Conservation (phyloP, 2,888 invertebrate species). For the Exocentrus adspersus region DNA sequence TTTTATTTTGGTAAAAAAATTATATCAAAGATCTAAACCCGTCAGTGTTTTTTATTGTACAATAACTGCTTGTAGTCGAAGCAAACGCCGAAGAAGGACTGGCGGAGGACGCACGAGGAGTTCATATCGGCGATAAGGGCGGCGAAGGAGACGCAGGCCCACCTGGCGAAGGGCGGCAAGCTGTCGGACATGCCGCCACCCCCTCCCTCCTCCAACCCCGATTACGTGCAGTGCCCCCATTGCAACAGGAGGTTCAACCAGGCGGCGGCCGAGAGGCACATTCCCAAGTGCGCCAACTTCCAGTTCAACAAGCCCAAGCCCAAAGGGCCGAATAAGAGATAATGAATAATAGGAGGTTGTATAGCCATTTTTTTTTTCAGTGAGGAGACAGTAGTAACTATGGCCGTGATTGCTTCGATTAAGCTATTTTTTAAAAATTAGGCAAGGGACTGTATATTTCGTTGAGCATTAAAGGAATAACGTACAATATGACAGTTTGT, state of each 20-base stretch:
- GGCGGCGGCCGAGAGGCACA: conserved; percentile 87
- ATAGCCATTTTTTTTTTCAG: too few species aligned
- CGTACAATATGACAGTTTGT: too few species aligned
- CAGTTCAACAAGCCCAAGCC: conserved; percentile 71
- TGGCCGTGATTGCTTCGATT: too few species aligned
- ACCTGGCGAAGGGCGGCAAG: conserved; percentile 86
- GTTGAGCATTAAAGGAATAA: too few species aligned
- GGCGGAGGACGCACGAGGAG: conserved; percentile 94
- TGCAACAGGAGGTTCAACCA: conserved; percentile 85
- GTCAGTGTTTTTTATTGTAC: neutral
- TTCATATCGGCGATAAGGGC: conserved; percentile 91
- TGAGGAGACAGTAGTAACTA: too few species aligned
- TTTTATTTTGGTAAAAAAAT: neutral
- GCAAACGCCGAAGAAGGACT: conserved; percentile 70
- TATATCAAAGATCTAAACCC: neutral
- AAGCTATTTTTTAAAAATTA: too few species aligned
- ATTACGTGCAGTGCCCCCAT: conserved; percentile 91
- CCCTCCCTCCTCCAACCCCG: conserved; percentile 87
- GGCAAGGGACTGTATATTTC: too few species aligned
- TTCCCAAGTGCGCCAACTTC: conserved; percentile 89
- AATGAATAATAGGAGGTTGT: too few species aligned
- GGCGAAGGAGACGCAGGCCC: conserved; percentile 85
- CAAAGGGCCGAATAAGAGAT: conserved; percentile 9
- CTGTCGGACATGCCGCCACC: conserved; percentile 89
- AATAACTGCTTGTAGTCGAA: conserved; percentile 27